A percentile compares a stretch with the other conserved stretches of the same genome.
Conservation (phyloP, 2,888 invertebrate species). For the Hyppa rectilinea region DNA sequence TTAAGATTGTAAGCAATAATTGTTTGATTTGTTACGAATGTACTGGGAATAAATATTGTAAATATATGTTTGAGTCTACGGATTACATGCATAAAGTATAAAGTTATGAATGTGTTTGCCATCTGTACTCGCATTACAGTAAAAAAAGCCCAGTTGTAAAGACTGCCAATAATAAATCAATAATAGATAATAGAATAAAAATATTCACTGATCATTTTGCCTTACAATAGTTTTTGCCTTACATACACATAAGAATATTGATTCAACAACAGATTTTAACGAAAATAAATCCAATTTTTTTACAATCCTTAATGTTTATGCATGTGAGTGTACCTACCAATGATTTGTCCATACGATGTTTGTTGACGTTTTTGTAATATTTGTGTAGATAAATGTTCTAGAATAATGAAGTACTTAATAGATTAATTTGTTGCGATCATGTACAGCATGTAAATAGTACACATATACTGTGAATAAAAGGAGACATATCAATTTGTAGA, state of each 20-base stretch:
- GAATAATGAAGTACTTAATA: constrained; percentile 81
- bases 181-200: too few relatives aligned
- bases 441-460: constrained; percentile 86
- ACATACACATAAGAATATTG: neutral
- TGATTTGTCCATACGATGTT: constrained; percentile 56
- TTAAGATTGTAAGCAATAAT: constrained; percentile 61
- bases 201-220: constrained; percentile 10
- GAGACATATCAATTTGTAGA: constrained; percentile 90
- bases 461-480: constrained; percentile 89
- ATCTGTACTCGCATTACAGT: constrained; percentile 4
- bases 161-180: constrained; percentile 13
- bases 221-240: constrained; percentile 16
- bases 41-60: constrained; percentile 41
- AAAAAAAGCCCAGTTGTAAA: constrained; percentile 11
- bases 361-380: constrained; percentile 68
- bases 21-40: constrained; percentile 46
- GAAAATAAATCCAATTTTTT: neutral
- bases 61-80: constrained; percentile 40
- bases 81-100: constrained; percentile 52
- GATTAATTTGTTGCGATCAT: constrained; percentile 76
- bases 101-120: constrained; percentile 1
- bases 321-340: constrained; percentile 53
- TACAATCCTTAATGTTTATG: constrained; percentile 41
- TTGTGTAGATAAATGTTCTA: constrained; percentile 75
- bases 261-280: neutral